Evolutionary conservation across 2,113 vertebrate genomes (phyloP), one percentile per base, ranked within the genome.

Genomic region (Hemibagrus wyckioides): DNA sequence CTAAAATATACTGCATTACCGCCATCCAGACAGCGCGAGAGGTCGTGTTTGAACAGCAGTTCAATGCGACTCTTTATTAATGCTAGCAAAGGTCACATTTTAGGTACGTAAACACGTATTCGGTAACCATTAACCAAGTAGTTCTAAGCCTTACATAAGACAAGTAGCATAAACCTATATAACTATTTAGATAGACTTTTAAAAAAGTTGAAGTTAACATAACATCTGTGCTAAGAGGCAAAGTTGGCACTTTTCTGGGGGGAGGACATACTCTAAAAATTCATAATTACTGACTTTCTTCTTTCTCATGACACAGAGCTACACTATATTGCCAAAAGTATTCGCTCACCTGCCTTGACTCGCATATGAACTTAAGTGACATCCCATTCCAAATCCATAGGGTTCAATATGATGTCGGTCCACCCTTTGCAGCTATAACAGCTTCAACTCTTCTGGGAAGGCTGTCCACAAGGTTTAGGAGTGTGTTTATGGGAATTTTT

Each of bases 21-120:
- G 25, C 56, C 89, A 91, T 85, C 89, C 87, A 67, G 86, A 41
- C 23, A 59, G 52, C 10, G 15, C 6, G 50, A 91, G 92, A 93
- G 93, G 93, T 92, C 90, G 90, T 39, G 82, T 90, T 91, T 87
- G 91, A 90, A 30, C 1, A 41, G 23, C n/a, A 56, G n/a, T 14
- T 33, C 17, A 11, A 17, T 10, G 56, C 10, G 50, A 14, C 10
- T 33, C n/a, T 79, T 79, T 54, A 80, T 80, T 56, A 54, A 56
- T 6, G 6, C 28, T 23, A 41, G 33, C 36, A 73, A 73, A 23
- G 36, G 69, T 41, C 69, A 73, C 69, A 25, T 75, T 28, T 41
- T 48, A 75, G 23, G 23, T 44, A 10, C 0, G 11, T 1, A 48
- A 76, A 50, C 41, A 48, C 21, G 25, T 73, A 41, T 69, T 71